phyloP scores from a whole-genome alignment of 2,888 invertebrate genomes.

The Eristalinus sepulchralis region DNA sequence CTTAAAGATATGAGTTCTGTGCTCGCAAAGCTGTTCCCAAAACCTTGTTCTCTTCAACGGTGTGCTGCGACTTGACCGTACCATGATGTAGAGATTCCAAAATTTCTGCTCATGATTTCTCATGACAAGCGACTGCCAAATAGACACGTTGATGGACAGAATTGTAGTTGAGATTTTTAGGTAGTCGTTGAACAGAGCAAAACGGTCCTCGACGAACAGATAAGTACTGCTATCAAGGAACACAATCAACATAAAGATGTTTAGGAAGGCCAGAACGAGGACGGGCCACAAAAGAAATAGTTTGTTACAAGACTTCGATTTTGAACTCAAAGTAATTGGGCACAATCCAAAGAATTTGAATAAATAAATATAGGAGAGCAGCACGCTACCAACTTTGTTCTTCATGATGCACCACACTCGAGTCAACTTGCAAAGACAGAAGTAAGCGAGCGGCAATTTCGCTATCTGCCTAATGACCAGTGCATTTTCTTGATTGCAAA shows the following conservation, averaged over 20 bases:
- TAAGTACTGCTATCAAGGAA: slow-evolving; percentile 72
- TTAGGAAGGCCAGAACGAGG: slow-evolving; percentile 67
- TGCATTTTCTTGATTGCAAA: background rate
- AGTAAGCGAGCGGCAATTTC: background rate
- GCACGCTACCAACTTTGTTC: slow-evolving; percentile 1
- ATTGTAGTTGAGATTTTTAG: slow-evolving; percentile 73
- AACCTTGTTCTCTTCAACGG: background rate
- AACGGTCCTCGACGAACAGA: slow-evolving; percentile 72
- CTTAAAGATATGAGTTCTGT: slow-evolving; percentile 6
- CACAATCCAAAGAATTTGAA: slow-evolving; percentile 76
- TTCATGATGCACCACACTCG: background rate
- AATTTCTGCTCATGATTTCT: slow-evolving; percentile 55
- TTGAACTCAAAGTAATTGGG: slow-evolving; percentile 71
- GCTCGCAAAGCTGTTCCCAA: slow-evolving; percentile 15
- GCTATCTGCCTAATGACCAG: background rate
- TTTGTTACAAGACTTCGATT: slow-evolving; percentile 21
- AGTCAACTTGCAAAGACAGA: background rate
- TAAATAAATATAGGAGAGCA: slow-evolving; percentile 72
- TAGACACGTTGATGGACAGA: slow-evolving; percentile 69
- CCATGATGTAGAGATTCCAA: slow-evolving; percentile 11
- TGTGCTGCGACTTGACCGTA: slow-evolving; percentile 10
- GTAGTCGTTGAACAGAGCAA: slow-evolving; percentile 74
- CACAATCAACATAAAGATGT: slow-evolving; percentile 21
- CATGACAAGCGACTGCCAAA: slow-evolving; percentile 27
- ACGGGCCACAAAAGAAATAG: slow-evolving; percentile 71